phyloP scores from a whole-genome alignment of 2,888 invertebrate species.

The Abscondita cerata region DNA sequence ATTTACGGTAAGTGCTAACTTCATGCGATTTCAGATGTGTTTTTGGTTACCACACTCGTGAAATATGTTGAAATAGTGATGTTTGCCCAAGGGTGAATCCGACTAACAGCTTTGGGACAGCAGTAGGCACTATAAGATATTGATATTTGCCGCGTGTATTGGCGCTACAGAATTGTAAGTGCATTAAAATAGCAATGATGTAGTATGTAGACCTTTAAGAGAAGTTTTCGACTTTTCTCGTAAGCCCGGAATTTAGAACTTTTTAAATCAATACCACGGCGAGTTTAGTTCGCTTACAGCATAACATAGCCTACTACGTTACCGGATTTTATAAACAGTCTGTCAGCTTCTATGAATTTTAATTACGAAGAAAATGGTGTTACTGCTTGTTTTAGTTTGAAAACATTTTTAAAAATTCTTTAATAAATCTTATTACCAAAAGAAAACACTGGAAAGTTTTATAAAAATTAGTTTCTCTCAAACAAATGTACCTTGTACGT shows the following conservation, averaged over 20 bases:
- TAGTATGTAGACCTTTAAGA: conserved; percentile 45
- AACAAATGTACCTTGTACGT: conserved; percentile 21
- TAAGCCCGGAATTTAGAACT: conserved; percentile 49
- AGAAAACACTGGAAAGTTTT: conserved; percentile 13
- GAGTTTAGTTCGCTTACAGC: conserved; percentile 32
- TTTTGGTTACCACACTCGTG: neutral
- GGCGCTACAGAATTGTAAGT: conserved; percentile 31
- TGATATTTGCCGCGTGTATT: conserved; percentile 22
- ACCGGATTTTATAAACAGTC: conserved; percentile 45
- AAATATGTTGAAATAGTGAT: conserved; percentile 1
- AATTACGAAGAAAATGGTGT: conserved; percentile 43
- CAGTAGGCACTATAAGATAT: conserved; percentile 18
- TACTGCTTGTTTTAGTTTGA: conserved; percentile 34
- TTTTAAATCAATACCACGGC: conserved; percentile 48
- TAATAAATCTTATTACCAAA: conserved; percentile 31
- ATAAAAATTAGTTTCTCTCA: conserved; percentile 19
- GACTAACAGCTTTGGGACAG: conserved; percentile 6
- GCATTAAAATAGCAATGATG: conserved; percentile 43
- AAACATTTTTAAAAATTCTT: conserved; percentile 25
- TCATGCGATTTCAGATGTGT: neutral
- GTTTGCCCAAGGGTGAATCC: conserved; percentile 19
- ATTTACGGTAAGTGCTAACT: no score
- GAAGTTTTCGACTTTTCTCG: conserved; percentile 43
- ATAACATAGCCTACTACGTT: conserved; percentile 39
- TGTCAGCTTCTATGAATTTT: conserved; percentile 46